Conservation (phyloP, 2,797 vertebrate species). For the Typhlichthys eigenmanni region DNA sequence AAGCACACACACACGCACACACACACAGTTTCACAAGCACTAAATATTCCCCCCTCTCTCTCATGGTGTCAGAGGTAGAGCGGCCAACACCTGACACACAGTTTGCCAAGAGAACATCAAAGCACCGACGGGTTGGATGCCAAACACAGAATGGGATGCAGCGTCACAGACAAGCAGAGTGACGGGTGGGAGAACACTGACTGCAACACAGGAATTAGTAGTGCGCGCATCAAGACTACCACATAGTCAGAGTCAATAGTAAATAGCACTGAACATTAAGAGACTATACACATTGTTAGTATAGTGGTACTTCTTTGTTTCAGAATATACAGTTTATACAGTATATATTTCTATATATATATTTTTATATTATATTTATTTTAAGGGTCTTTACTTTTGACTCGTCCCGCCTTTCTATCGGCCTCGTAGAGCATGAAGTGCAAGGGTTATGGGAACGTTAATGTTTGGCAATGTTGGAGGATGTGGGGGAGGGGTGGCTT, state of each 20-base stretch:
- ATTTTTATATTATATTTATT: conserved; percentile 28
- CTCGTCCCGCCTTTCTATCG: conserved; percentile 59
- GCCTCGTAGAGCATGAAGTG: conserved; percentile 58
- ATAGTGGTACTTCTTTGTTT: conserved; percentile 20
- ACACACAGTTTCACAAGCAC: conserved; percentile 22
- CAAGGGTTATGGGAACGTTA: conserved; percentile 60
- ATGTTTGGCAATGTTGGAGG: conserved; percentile 63
- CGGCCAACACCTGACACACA: conserved; percentile 75
- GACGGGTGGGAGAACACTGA: conserved; percentile 69
- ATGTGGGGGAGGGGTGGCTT: conserved; percentile 27
- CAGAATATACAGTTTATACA: background rate
- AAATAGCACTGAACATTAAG: conserved; percentile 47
- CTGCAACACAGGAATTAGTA: conserved; percentile 56
- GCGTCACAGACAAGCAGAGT: conserved; percentile 77
- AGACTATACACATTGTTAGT: conserved; percentile 20
- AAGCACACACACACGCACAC: conserved; percentile 29
- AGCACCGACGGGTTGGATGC: conserved; percentile 69
- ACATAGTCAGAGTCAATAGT: conserved; percentile 72
- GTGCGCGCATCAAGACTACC: conserved; percentile 55
- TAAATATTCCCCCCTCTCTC: conserved; percentile 24
- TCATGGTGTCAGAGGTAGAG: conserved; percentile 62
- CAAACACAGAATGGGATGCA: conserved; percentile 78
- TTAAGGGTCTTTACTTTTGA: conserved; percentile 67
- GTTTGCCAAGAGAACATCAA: conserved; percentile 74
- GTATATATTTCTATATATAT: conserved; percentile 2